Evolutionary conservation across 2,797 vertebrate species (phyloP), one percentile per base, ranked within the genome.

Genomic region (Octomys mimax): DNA sequence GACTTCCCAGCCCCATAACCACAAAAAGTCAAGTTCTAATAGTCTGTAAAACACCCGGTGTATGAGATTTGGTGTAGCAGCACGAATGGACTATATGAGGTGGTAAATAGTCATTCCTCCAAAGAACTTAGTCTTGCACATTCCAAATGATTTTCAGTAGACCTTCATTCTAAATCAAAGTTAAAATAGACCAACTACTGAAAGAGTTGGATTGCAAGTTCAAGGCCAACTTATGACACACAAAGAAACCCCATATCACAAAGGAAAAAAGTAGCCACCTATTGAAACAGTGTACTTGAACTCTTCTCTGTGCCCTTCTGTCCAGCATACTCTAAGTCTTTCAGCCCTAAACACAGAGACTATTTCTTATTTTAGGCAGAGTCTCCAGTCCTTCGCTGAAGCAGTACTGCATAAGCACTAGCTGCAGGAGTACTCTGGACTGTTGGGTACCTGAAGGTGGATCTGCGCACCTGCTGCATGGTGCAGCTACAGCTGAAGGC

Each of bases 41-140:
- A 78, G 22, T 71, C 33, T 31, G 68, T 84, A 71, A 80, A 6
- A 31, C n/a, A 73, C 36, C 7, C 54, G 70, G 12, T 85, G 83
- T 85, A 54, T 82, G 24, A 46, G 46, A 80, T 64, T 81, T 89
- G 24, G 26, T 81, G 62, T 22, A 84, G 2, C 10, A 78, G 33
- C 7, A 28, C n/a, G 4, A 82, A 75, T 31, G 42, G 19, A 68
- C 10, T 92, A 64, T 49, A 49, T 61, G 1, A 42, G 22, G 28
- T 75, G 87, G 12, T 91, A 91, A 80, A 87, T 22, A 62, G 64
- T 93, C 49, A 59, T 42, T 93, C 90, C 36, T 52, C 82, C n/a
- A 61, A 33, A 96, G 49, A 88, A 93, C 6, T 36, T 87, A 10
- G 73, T 71, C 19, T 28, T 54, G 36, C 33, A 91, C 80, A 92